Conservation (phyloP, 2,888 invertebrate species). For the Polydrusus pterygomalis region DNA sequence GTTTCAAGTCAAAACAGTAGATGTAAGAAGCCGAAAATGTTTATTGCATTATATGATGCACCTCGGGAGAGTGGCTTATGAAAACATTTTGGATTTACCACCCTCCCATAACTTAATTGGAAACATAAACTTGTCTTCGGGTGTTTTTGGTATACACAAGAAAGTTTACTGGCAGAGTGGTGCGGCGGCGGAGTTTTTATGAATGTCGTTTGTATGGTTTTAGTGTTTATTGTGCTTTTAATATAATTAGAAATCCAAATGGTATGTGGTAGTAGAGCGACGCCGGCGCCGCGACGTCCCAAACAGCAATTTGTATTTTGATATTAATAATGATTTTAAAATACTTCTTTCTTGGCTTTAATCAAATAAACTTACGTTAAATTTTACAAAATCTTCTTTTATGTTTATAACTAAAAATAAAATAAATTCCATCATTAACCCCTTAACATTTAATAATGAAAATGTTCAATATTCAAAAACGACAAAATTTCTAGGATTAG, state of each 20-base stretch:
- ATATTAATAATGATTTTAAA: too few species aligned
- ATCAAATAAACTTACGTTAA: too few species aligned
- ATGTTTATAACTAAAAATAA: too few species aligned
- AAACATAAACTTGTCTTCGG: conserved; percentile 48
- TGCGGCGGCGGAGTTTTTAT: conserved; percentile 26
- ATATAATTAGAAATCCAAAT: conserved; percentile 11
- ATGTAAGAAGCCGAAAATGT: conserved; percentile 39
- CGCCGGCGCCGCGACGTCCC: too few species aligned
- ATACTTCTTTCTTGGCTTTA: too few species aligned
- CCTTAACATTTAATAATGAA: too few species aligned
- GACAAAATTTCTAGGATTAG: too few species aligned
- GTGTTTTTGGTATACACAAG: conserved; percentile 30
- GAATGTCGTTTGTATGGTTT: not conserved
- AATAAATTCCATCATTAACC: too few species aligned
- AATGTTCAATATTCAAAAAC: too few species aligned
- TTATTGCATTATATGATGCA: conserved; percentile 37
- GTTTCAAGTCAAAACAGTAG: conserved; percentile 38
- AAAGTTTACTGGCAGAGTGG: conserved; percentile 36
- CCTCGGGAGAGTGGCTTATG: conserved; percentile 39
- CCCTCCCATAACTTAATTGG: conserved; percentile 47
- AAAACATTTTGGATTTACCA: conserved; percentile 47
- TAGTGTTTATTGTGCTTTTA: conserved; percentile 21
- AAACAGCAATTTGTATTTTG: too few species aligned
- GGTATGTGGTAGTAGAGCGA: too few species aligned
- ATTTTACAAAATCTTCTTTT: too few species aligned